Evolutionary conservation across 2,888 invertebrate species (phyloP), one percentile per base, ranked within the genome.

Genomic region (Steinernema scapterisci): DNA sequence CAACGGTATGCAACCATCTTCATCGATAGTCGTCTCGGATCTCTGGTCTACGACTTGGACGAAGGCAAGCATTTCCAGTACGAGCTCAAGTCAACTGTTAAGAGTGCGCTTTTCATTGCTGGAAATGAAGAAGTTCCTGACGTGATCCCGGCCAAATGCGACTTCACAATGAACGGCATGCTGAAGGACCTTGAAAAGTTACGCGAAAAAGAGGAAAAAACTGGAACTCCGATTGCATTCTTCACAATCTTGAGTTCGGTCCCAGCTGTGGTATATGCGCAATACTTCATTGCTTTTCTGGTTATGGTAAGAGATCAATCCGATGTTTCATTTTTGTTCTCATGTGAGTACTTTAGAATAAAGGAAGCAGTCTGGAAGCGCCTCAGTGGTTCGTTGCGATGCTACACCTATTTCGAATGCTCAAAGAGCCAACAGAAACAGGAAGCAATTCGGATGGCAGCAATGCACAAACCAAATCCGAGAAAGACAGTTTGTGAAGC

Each of bases 1-100:
- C 27, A 63, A 19, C 63, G 63, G 16, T 63, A 63, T 31, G 63
- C 71, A 7, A 45, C 71, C 45, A 25, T 21, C 19, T 46, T 44
- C 44, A 11, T 46, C 21, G 71, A 71, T 25, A 23, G 44, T 13
- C 71, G 71, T 7, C 71, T 44, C 13, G 45, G 71, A 21, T 71
- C 71, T 0, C 45, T 71, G 71, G 45, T 43, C 19, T 63, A 31
- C 31, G 63, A 63, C 38, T 9, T 63, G 31, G 19, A 27, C 27
- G 63, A 63, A 16, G 31, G 27, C 63, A 31, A 63, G 7, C 2
- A 27, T 11, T 31, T 63, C 63, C 7, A 31, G 63, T 9, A 38
- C 31, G 63, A 63, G 31, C 63, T 63, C 27, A 3, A 13, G 1
- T 31, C 31, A 1, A 63, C 63, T 16, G 3, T 63, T 2, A 1